phyloP scores from a whole-genome alignment of 2,888 invertebrate genomes.

The Frankliniella intonsa region DNA sequence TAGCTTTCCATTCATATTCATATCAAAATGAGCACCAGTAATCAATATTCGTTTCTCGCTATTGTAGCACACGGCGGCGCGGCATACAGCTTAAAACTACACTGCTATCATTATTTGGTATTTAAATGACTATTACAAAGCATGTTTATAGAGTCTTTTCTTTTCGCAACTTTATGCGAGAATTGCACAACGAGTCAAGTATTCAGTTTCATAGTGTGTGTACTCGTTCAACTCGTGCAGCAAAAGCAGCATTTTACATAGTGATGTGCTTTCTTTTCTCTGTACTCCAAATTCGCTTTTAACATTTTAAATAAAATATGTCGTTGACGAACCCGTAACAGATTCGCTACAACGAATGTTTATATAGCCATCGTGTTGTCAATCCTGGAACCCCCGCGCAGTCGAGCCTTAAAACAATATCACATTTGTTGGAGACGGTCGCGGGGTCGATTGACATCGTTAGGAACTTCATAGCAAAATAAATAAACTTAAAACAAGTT shows the following conservation, averaged over 20 bases:
- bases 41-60: conserved; percentile 20
- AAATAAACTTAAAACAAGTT: conserved; percentile 23
- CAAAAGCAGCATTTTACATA: not conserved
- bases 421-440: conserved; percentile 24
- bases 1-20: conserved; percentile 21
- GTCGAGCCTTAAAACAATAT: conserved; percentile 26
- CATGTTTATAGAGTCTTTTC: conserved; percentile 27
- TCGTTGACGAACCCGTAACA: conserved; percentile 11
- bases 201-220: not conserved
- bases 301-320: not conserved
- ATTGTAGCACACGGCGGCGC: conserved; percentile 9
- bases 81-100: conserved; percentile 20
- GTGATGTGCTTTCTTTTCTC: not conserved
- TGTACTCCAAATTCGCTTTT: not conserved
- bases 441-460: conserved; percentile 25
- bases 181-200: not conserved
- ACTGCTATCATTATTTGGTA: conserved; percentile 27
- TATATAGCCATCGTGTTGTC: conserved; percentile 13
- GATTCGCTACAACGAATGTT: conserved; percentile 9
- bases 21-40: conserved; percentile 23
- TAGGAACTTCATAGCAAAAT: conserved; percentile 27
- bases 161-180: conserved; percentile 6
- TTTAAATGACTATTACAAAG: conserved; percentile 27
- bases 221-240: not conserved
- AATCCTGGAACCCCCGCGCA: conserved; percentile 17